phyloP scores from a whole-genome alignment of 92 coral and sea anemone genomes.

The Paramuricea clavata region DNA sequence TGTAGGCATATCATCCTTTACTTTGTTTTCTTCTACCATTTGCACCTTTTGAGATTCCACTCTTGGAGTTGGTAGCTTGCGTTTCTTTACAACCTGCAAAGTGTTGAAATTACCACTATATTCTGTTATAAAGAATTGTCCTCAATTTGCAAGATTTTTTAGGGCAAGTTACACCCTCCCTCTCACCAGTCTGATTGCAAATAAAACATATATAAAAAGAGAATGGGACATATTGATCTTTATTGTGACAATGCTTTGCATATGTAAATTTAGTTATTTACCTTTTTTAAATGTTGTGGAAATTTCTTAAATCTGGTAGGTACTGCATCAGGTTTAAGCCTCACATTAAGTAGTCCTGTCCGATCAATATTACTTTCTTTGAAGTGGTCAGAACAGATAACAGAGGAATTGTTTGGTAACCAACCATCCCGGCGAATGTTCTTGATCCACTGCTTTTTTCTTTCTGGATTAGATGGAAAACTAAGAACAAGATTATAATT shows the following conservation, averaged over 20 bases:
- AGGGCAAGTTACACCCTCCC: no score
- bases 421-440: background rate
- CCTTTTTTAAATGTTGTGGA: background rate
- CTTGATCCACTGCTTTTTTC: background rate
- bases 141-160: no score
- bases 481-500: background rate
- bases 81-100: no score
- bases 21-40: no score
- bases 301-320: no score
- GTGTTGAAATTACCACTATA: no score
- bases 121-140: no score
- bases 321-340: background rate
- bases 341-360: background rate
- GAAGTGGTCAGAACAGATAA: background rate
- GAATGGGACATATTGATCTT: background rate
- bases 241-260: background rate
- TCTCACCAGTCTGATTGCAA: background rate
- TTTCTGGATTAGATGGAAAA: background rate
- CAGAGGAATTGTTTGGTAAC: background rate
- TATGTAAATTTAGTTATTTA: background rate
- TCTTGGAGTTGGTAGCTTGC: no score
- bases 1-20: no score
- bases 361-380: background rate
- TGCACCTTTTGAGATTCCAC: no score
- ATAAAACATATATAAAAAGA: background rate